These are phyloP conservation scores for Platynereis dumerilii DNA, from an alignment of 2,888 invertebrate genomes.

Conservation along the genomic window DNA sequence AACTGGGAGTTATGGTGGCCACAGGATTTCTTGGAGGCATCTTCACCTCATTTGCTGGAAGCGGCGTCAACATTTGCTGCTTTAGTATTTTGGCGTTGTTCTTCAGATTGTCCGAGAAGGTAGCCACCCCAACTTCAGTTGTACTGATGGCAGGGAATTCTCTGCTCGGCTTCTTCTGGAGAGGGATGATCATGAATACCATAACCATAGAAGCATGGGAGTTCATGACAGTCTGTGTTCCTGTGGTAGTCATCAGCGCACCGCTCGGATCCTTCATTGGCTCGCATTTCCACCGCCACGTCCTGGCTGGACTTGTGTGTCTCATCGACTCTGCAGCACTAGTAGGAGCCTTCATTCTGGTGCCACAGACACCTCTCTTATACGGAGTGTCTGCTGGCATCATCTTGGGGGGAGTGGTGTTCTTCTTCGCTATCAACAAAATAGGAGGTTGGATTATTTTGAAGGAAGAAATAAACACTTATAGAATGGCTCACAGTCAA, in stretches of 20 bases:
- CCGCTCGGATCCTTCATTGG: constrained; percentile 45
- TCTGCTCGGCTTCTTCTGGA: constrained; percentile 36
- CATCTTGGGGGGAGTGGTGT: constrained; percentile 24
- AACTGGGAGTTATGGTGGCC: constrained; percentile 41
- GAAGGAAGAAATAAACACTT: no score
- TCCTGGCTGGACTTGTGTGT: constrained; percentile 43
- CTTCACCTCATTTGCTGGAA: constrained; percentile 53
- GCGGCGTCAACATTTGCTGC: constrained; percentile 55
- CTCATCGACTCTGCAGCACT: constrained; percentile 37
- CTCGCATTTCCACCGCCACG: constrained; percentile 44
- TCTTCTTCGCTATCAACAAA: constrained; percentile 27
- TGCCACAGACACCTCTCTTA: constrained; percentile 29
- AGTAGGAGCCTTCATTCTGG: constrained; percentile 31
- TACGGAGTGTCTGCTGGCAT: constrained; percentile 17
- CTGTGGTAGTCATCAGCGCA: constrained; percentile 41
- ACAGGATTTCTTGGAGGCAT: constrained; percentile 53
- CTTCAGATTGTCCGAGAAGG: constrained; percentile 42
- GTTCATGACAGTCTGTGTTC: constrained; percentile 40
- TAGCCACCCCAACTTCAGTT: constrained; percentile 56
- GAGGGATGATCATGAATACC: constrained; percentile 12
- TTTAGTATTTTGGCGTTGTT: constrained; percentile 43
- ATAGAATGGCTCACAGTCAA: no score
- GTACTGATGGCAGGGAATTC: constrained; percentile 49
- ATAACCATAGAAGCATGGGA: constrained; percentile 39
- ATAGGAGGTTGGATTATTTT: constrained; percentile 12